Evolutionary conservation across 1,140 invertebrate species (phyloP).

Genomic region (Zaprionus camerounensis): DNA sequence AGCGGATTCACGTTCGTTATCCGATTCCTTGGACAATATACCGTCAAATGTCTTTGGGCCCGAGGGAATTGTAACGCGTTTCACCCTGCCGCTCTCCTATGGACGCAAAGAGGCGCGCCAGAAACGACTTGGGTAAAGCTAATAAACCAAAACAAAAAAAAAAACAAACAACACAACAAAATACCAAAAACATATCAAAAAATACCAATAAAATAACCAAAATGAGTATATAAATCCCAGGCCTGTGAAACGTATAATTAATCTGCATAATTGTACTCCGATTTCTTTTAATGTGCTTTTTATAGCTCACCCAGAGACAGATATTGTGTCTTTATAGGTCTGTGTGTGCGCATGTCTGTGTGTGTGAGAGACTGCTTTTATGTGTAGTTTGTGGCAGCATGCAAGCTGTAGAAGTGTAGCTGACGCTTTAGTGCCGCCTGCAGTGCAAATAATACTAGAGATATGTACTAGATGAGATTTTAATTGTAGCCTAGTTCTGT

Average conservation of each 20-base stretch:
- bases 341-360: conserved; percentile 9
- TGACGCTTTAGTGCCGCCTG: conserved; percentile 10
- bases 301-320: conserved; percentile 2
- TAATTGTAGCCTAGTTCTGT: neutral
- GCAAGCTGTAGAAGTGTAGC: neutral
- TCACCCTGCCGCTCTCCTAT: conserved; percentile 87
- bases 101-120: conserved; percentile 87
- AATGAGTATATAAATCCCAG: neutral
- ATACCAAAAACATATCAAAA: conserved; percentile 20
- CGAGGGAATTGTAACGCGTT: conserved; percentile 85
- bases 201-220: conserved; percentile 12
- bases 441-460: conserved; percentile 6
- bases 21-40: conserved; percentile 85
- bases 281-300: conserved; percentile 39
- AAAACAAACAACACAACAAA: conserved; percentile 16
- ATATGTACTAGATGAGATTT: neutral
- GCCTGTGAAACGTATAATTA: conserved; percentile 25
- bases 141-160: conserved; percentile 38
- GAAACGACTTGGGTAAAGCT: conserved; percentile 86
- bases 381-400: conserved; percentile 40
- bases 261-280: conserved; percentile 28
- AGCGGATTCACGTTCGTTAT: conserved; percentile 84
- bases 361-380: conserved; percentile 10
- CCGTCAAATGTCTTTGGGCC: conserved; percentile 84
- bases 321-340: neutral